Evolutionary conservation across 2,113 vertebrate species (phyloP).

Genomic region (Chloebia gouldiae): DNA sequence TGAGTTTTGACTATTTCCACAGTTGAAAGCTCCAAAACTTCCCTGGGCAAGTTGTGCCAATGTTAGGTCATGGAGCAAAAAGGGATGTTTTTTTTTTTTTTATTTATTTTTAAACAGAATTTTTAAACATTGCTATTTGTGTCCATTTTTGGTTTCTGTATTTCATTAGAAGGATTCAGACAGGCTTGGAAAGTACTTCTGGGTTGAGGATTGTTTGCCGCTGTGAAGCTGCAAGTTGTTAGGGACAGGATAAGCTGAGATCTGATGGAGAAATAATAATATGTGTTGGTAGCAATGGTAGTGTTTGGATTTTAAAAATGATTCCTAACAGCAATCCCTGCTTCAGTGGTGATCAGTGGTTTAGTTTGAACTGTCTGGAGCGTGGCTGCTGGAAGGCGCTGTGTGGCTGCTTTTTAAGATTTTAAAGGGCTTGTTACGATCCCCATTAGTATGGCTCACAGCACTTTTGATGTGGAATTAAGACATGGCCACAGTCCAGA

Average conservation of each 20-base stretch:
- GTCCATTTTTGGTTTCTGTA: neutral
- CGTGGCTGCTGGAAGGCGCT: neutral
- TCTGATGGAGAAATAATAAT: neutral
- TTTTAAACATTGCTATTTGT: neutral
- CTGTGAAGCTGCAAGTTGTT: neutral
- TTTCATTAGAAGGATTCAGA: neutral
- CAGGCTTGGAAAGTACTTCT: neutral
- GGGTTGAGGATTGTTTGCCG: neutral
- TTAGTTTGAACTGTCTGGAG: neutral
- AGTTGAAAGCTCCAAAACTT: neutral
- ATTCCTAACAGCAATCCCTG: neutral
- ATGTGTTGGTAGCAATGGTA: neutral
- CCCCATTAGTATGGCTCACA: accelerated
- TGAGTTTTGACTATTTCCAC: neutral
- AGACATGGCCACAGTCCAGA: neutral
- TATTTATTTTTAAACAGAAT: neutral
- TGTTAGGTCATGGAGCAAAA: neutral
- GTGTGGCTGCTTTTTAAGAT: neutral
- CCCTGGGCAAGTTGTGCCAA: neutral
- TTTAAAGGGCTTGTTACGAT: neutral
- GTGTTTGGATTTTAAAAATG: neutral
- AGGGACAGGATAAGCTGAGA: neutral
- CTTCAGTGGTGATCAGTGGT: neutral
- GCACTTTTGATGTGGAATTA: neutral
- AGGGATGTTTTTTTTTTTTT: accelerated